Evolutionary conservation across 2,797 vertebrate genomes (phyloP).

Genomic region (Chloroceryle inda): DNA sequence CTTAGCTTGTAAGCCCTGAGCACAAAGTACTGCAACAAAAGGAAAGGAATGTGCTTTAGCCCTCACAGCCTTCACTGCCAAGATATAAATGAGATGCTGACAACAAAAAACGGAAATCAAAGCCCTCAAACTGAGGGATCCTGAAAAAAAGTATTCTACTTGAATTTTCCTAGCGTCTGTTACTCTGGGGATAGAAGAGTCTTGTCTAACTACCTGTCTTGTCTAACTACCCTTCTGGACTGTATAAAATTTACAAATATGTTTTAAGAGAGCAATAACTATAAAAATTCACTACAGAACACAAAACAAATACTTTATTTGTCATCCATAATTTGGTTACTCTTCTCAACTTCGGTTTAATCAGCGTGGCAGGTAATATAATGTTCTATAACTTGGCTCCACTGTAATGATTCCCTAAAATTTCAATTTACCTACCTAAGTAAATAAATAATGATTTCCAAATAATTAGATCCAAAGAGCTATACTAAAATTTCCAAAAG

Average conservation of each 20-base stretch:
- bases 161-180: background rate
- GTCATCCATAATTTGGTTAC: background rate
- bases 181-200: background rate
- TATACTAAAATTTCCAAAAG: background rate
- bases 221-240: background rate
- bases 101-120: background rate
- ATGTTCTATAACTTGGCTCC: background rate
- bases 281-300: background rate
- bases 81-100: background rate
- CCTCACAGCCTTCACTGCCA: background rate
- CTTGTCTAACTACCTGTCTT: background rate
- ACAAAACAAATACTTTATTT: background rate
- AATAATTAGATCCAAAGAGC: background rate
- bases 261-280: background rate
- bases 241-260: background rate
- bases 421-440: accelerated
- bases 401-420: background rate
- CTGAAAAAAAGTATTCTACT: background rate
- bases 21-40: conserved; percentile 89
- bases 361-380: background rate
- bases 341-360: background rate
- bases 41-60: conserved; percentile 16
- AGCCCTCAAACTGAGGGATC: background rate
- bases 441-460: background rate
- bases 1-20: conserved; percentile 97